phyloP scores from a whole-genome alignment of 2,113 vertebrate genomes.

The Cyanocitta stelleri region DNA sequence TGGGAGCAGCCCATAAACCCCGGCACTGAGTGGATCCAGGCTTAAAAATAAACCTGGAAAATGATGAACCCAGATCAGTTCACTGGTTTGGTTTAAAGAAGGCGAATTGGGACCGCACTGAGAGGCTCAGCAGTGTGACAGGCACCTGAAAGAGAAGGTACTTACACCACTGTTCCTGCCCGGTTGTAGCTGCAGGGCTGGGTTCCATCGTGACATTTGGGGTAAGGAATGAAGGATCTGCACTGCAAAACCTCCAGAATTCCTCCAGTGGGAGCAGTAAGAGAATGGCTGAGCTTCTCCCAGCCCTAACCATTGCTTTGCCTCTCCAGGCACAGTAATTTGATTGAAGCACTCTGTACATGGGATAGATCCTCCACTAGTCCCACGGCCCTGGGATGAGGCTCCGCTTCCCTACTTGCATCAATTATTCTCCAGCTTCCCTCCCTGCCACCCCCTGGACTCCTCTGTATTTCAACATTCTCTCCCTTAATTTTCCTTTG shows the following conservation, averaged over 20 bases:
- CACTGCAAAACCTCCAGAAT: not conserved
- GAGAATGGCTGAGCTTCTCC: not conserved
- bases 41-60: not conserved
- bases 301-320: not conserved
- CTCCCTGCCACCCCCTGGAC: not conserved
- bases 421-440: not conserved
- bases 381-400: not conserved
- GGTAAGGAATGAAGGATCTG: not conserved
- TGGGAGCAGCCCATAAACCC: not conserved
- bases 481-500: conserved; percentile 21
- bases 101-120: not conserved
- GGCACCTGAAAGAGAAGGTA: not conserved
- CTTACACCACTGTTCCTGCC: not conserved
- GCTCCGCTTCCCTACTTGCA: not conserved
- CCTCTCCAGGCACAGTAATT: not conserved
- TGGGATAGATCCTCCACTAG: not conserved
- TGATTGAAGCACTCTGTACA: not conserved
- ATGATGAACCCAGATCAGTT: not conserved
- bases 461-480: not conserved
- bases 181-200: rapidly evolving
- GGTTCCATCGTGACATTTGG: not conserved
- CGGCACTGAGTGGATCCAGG: not conserved
- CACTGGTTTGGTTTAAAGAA: not conserved
- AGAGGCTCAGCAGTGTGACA: not conserved
- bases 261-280: not conserved